Conservation (phyloP, 2,888 invertebrate species). For the Hydraecia micacea region DNA sequence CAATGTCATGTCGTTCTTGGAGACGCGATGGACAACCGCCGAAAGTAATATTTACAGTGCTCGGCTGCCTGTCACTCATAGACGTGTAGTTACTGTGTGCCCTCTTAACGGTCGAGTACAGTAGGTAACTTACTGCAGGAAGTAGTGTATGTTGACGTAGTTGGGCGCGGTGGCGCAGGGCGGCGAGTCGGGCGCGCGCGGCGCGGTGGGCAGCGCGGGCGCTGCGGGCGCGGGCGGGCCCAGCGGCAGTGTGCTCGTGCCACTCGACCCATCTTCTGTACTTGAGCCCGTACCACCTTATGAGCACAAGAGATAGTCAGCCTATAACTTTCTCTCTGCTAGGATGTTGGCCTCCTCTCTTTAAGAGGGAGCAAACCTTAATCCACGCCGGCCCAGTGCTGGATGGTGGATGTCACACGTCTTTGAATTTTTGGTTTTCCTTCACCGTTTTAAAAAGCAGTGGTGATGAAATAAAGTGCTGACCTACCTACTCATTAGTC, state of each 20-base stretch:
- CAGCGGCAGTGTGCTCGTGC: constrained; percentile 91
- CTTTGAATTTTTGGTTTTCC: background rate
- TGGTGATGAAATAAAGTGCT: constrained; percentile 2
- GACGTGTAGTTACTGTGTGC: background rate
- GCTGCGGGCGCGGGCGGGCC: constrained; percentile 56
- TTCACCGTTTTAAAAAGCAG: background rate
- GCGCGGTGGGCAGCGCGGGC: constrained; percentile 77
- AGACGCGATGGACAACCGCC: background rate
- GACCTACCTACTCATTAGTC: background rate
- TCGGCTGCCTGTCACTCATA: background rate
- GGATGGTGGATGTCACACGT: background rate
- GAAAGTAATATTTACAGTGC: background rate
- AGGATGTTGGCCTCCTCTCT: background rate
- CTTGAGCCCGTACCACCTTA: constrained; percentile 91
- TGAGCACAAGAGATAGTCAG: constrained; percentile 7
- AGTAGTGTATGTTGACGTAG: constrained; percentile 98
- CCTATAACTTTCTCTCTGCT: background rate
- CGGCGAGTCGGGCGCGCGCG: constrained; percentile 93
- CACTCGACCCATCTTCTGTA: constrained; percentile 92
- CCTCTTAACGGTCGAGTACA: background rate
- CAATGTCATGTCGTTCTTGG: background rate
- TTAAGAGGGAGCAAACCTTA: background rate
- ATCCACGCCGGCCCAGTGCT: background rate
- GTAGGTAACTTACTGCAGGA: constrained; percentile 92
- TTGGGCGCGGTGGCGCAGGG: constrained; percentile 93